These are phyloP conservation scores for Mesorhabditis spiculigera DNA, from an alignment of 2,888 invertebrate genomes.

Conservation along the genomic window DNA sequence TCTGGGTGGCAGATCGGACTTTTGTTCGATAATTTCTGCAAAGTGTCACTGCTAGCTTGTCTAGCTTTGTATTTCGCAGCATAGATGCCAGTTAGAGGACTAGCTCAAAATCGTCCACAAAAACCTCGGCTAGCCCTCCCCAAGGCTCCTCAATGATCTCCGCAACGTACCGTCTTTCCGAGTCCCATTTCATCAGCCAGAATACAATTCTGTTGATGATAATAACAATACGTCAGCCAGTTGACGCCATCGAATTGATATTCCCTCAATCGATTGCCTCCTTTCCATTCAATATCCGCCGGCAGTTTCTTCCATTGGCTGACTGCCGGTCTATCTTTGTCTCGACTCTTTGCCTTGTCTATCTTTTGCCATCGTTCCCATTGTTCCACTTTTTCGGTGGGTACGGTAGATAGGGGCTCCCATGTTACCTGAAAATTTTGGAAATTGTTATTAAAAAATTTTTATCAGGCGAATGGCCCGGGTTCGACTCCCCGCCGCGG, in stretches of 20 bases:
- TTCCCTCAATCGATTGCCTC: slow-evolving; percentile 83
- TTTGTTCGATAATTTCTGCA: no score
- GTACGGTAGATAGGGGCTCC: slow-evolving; percentile 95
- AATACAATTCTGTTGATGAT: slow-evolving; percentile 91
- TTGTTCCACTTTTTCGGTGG: slow-evolving; percentile 84
- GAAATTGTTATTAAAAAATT: no score
- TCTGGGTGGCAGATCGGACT: no score
- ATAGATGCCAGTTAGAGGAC: no score
- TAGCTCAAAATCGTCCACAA: no score
- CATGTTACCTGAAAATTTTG: slow-evolving; percentile 75
- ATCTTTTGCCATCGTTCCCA: slow-evolving; percentile 78
- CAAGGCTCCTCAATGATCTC: no score
- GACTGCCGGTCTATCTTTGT: slow-evolving; percentile 70
- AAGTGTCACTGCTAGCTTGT: no score
- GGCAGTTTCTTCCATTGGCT: slow-evolving; percentile 79
- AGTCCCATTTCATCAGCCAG: slow-evolving; percentile 99
- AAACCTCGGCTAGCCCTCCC: no score
- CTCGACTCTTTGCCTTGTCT: slow-evolving; percentile 70
- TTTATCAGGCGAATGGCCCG: no score
- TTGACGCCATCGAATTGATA: slow-evolving; percentile 98
- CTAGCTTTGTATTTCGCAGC: no score
- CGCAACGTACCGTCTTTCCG: slow-evolving; percentile 77
- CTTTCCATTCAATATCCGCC: slow-evolving; percentile 83
- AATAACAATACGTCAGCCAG: slow-evolving; percentile 97
- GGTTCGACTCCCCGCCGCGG: no score